Evolutionary conservation across 1,140 invertebrate species (phyloP), one percentile per base, ranked within the genome.

Genomic region (Halictus rubicundus): DNA sequence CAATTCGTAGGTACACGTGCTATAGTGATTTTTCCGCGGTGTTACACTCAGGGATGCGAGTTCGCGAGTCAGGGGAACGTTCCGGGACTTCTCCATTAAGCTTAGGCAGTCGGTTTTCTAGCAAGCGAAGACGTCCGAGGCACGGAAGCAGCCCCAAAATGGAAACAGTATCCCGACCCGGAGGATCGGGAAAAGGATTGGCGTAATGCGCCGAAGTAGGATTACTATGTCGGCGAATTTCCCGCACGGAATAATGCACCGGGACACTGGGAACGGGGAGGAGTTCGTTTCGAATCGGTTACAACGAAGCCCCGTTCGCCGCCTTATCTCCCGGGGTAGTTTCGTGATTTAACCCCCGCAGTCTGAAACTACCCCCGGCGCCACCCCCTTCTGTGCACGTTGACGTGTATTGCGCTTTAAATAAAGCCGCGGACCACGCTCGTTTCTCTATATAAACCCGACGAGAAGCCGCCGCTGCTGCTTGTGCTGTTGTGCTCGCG

Each of bases 321-420:
- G 39, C 9, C 10, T 37, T 52, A 52, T 52, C 49, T 32, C 49
- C 49, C 4, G 37, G 0, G 0, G 25, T 27, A n/a, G 16, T 14
- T 27, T 25, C 52, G 32, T n/a, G 52, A 76, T 39, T 76, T 60
- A 59, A 32, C 57, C 65, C 63, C 7, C 7, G 16, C n/a, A 57
- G 37, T 66, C 39, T 37, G 12, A 75, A 66, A 75, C 32, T 66
- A 19, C 37, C 32, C 32, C 8, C n/a, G 21, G n/a, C 49, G 16
- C 21, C 49, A 5, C 2, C 21, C 21, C 21, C 54, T 5, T n/a
- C 1, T 21, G 1, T 52, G 49, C 21, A 16, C 12, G 14, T 52
- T n/a, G 72, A 60, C 16, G 74, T 27, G 39, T 46, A 76, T 76
- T 21, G 64, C n/a, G 63, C 23, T 68, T 68, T 68, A 68, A 68